Evolutionary conservation across 2,113 vertebrate genomes (phyloP).

Genomic region (Scartelaos histophorus): DNA sequence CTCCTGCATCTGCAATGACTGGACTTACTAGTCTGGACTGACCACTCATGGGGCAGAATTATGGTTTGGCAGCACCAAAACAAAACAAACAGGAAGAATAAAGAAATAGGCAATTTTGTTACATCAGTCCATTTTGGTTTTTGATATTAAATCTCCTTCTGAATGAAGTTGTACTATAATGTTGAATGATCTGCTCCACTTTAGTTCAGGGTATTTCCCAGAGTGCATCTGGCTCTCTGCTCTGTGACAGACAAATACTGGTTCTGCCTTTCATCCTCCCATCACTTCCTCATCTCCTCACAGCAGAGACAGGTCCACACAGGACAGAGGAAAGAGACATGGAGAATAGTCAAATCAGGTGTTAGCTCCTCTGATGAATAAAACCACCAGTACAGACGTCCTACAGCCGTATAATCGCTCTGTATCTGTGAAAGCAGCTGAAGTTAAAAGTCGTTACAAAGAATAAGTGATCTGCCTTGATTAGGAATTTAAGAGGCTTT

Average conservation of each 20-base stretch:
- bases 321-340: conserved; percentile 42
- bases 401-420: neutral
- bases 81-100: no score
- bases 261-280: conserved; percentile 17
- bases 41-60: no score
- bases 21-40: no score
- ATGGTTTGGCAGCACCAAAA: no score
- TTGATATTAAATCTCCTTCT: neutral
- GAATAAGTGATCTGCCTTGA: neutral
- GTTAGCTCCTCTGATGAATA: conserved; percentile 35
- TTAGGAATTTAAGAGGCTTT: neutral
- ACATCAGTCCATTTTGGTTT: no score
- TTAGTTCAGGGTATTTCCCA: neutral
- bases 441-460: neutral
- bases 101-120: no score
- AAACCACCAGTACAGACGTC: conserved; percentile 2
- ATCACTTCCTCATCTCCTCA: conserved; percentile 17
- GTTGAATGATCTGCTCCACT: neutral
- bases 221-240: conserved; percentile 7
- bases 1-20: no score
- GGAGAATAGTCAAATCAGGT: conserved; percentile 46
- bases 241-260: neutral
- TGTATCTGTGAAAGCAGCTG: neutral
- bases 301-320: conserved; percentile 46
- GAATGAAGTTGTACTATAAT: neutral